Evolutionary conservation across 1,140 invertebrate species (phyloP), one percentile per base, ranked within the genome.

Genomic region (Bombus waltoni): DNA sequence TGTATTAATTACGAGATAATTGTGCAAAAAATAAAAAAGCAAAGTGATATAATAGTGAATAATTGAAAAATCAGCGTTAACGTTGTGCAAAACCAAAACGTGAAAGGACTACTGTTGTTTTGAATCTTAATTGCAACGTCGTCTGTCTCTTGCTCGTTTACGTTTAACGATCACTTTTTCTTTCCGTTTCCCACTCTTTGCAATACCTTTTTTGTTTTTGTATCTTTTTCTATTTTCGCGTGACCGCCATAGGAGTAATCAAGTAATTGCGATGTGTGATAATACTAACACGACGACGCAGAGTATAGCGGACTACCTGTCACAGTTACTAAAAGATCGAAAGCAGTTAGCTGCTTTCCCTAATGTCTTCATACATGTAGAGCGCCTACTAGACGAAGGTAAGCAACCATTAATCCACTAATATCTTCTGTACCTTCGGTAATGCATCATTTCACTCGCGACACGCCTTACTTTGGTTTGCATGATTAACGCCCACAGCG

Each of bases 291-390:
- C 97, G 92, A 98, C 97, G 94, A 98, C 98, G 95, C 98, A 98
- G 96, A 99, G 98, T 96, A 98, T 98, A 96, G 98, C 99, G 96
- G 99, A 99, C 96, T 99, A 99, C 97, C 97, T 99, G 97, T 99
- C 99, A 95, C 99, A 99, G 96, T 97, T 99, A 96, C 97, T 99
- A 94, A 99, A 99, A 97, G 99, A 99, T 97, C 99, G 99, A 96
- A 99, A 99, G 97, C 99, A 99, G 97, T 97, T 99, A 93, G 98
- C 98, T 93, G 99, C 99, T 94, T 99, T 99, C 96, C 99, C 99
- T 89, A 99, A 99, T 97, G 98, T 99, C 95, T 99, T 99, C 96
- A 97, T 99, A 96, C 99, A 99, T 96, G 97, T 99, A 93, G 99
- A 99, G 96, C 97, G 99, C 95, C 97, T 99, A 92, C 97, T 99